Evolutionary conservation across 2,888 invertebrate genomes (phyloP), one percentile per base, ranked within the genome.

Genomic region (Scelioninae gen. 1): DNA sequence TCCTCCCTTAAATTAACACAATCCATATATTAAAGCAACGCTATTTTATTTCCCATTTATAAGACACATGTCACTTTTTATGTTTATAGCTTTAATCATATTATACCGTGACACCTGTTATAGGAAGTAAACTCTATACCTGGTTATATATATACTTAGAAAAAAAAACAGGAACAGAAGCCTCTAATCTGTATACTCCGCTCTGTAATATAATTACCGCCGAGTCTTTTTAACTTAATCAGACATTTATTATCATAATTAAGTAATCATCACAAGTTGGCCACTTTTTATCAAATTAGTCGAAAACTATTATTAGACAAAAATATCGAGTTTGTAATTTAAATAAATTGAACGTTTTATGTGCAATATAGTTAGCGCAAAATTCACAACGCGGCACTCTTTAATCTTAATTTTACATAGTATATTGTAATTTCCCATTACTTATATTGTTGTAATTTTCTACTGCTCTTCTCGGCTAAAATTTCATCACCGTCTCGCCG

Each of bases 71-170:
- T 53, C 72, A 74, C 63, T 74, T 74, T 74, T 63, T 74, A 23
- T 8, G 23, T 63, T 63, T 58, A 63, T 45, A 47, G 63, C 55
- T 63, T 63, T 63, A 74, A 74, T 74, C 74, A 55, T 63, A 74
- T 74, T 74, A 74, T 43, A 58, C 55, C 74, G 45, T 74, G 47
- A 63, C 74, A 74, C 74, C 74, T 74, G 63, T 74, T 74, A n/a
- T n/a, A 51, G 15, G 45, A 74, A 63, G 58, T 49, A 51, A 69
- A 45, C 23, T 47, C 15, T 72, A n/a, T n/a, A 45, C 63, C 63
- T 31, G 55, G 5, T 23, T 23, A 23, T 23, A 23, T 23, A 53
- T 40, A n/a, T 8, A 43, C n/a, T n/a, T n/a, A n/a, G n/a, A n/a
- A 55, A 29, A 38, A 7, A 74, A 34, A 72, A 63, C 55, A 74